These are phyloP conservation scores for Pantala flavescens DNA, from an alignment of 1,140 invertebrate genomes.

Conservation along the genomic window DNA sequence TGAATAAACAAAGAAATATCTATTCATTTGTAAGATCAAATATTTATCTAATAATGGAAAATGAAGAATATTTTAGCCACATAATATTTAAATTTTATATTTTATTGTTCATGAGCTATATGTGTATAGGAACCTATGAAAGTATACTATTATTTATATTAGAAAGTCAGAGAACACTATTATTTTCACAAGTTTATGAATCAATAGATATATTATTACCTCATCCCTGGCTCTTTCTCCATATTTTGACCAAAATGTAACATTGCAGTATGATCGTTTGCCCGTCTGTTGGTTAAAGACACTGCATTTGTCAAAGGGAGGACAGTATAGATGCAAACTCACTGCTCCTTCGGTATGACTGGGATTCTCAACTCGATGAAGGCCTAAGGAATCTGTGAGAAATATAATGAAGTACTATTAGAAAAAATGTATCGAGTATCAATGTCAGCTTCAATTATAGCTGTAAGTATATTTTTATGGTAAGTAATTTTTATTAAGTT, in stretches of 20 bases:
- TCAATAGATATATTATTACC: no score
- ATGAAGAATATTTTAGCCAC: not conserved
- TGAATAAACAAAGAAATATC: not conserved
- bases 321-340: constrained; percentile 91
- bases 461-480: no score
- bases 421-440: no score
- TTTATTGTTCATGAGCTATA: no score
- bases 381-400: constrained; percentile 72
- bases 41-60: not conserved
- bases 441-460: no score
- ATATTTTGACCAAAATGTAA: constrained; percentile 87
- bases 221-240: constrained; percentile 46
- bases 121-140: no score
- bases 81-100: not conserved
- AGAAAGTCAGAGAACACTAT: no score
- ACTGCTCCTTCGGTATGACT: constrained; percentile 79
- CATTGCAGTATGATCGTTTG: constrained; percentile 50
- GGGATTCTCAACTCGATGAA: constrained; percentile 93
- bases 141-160: no score
- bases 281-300: constrained; percentile 89
- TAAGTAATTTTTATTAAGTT: no score
- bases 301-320: constrained; percentile 79
- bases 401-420: not conserved
- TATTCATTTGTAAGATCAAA: no score
- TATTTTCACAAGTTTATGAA: no score